A percentile compares a stretch with the other conserved stretches of the same genome.
phyloP scores from a whole-genome alignment of 2,888 invertebrate genomes.

The Cotesia congregata region DNA sequence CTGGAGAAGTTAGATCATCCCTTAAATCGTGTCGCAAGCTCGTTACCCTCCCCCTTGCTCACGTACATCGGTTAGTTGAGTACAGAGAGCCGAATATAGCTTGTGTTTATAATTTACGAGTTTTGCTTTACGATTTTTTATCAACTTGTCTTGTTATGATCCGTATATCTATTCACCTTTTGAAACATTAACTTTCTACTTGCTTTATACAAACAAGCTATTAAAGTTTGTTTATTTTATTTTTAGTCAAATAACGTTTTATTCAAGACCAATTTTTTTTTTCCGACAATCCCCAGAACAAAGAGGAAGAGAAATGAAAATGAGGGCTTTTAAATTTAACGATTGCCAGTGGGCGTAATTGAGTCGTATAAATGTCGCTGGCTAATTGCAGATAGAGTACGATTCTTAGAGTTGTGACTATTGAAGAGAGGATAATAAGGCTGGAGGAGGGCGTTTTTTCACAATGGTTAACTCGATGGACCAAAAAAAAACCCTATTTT shows the following conservation, averaged over 20 bases:
- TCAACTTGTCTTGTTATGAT: neutral
- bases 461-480: neutral
- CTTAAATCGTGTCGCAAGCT: slow-evolving; percentile 51
- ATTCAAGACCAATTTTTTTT: neutral
- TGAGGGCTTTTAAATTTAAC: slow-evolving; percentile 36
- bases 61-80: neutral
- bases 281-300: neutral
- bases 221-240: neutral
- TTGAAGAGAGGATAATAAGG: slow-evolving; percentile 6
- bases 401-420: slow-evolving; percentile 4
- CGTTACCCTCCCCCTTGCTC: slow-evolving; percentile 49
- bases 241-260: neutral
- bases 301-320: slow-evolving; percentile 18
- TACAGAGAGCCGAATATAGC: neutral
- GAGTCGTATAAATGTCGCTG: slow-evolving; percentile 60
- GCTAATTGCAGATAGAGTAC: slow-evolving; percentile 55
- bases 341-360: slow-evolving; percentile 57
- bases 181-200: too few relatives aligned
- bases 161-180: too few relatives aligned
- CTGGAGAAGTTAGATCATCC: slow-evolving; percentile 52
- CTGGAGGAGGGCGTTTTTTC: neutral
- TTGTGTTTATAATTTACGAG: neutral
- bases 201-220: neutral
- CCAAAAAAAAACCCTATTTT: neutral
- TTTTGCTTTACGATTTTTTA: neutral